Base-by-base conservation (phyloP, 2,113 vertebrate genomes). In the Zosterops japonicus region DNA sequence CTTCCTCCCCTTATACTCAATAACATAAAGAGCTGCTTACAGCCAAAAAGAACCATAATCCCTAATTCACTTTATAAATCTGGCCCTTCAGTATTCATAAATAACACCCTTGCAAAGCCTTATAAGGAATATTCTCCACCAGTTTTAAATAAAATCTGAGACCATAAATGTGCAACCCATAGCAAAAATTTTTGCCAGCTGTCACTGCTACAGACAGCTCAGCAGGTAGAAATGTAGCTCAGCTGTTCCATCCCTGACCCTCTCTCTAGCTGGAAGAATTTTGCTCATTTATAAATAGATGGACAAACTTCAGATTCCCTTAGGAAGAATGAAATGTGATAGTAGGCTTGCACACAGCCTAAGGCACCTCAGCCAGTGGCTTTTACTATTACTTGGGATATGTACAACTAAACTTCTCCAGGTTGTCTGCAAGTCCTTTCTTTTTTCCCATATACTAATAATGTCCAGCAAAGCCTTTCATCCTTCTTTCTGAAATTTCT, bases 91-190 rank as follows among this genome's bases (percentile, higher is more conserved):
- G 12, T 63, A 21, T 79, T 85, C 61, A 60, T 85, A 78, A 92
- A 57, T 79, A 90, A 71, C 60, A 87, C 11, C 11, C 39, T 69
- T 93, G 28, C 2, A 74, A 75, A 19, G n/a, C 15, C 90, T 84
- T 71, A 24, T 85, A 47, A 59, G 39, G 8, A 71, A n/a, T 47
- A 21, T 60, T 87, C 75, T 35, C 61, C 20, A 42, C 79, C 4
- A 55, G 29, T 79, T 92, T 87, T 84, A 52, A 92, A 60, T 92
- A 88, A 93, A 85, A 82, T 55, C 60, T 12, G 15, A 87, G 36
- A 59, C 33, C 23, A 27, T 87, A 87, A 87, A 65, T 59, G 21
- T 93, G 46, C 50, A 93, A 70, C 4, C 13, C 8, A 11, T 41
- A 70, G 35, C 35, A 94, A 57, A 89, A 50, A 31, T 81, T 94